Base-by-base conservation (phyloP, 2,113 vertebrate species). In the Ciconia stormi region DNA sequence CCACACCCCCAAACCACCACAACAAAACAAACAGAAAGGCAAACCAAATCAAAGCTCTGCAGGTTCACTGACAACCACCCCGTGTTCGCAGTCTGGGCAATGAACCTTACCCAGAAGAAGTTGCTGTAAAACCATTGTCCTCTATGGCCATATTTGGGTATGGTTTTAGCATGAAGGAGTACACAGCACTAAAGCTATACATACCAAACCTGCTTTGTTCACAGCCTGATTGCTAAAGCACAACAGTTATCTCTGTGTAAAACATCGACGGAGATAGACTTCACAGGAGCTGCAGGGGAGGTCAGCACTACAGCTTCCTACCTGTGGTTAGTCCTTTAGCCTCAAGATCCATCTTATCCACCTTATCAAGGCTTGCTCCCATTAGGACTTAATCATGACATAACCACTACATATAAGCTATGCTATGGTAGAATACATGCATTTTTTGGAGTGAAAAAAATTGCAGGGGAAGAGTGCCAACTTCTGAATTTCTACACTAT, bases 41-140 rank as follows among this genome's bases (percentile, higher is more conserved):
- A 89, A 79, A 73, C 7, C 79, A 94, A 87, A 76, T 1, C 44
- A 47, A 52, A 87, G 29, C 49, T 65, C 78, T 85, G 40, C 49
- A 65, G 30, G 49, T 38, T 87, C 62, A 40, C 36, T 80, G 78
- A 76, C 36, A 59, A 62, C 53, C 49, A 29, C 11, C 16, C 32
- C 0, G 0, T 22, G 22, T 29, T 78, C 0, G 0, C 36, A 58
- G 65, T 9, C 34, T 65, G 46, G 36, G 71, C 65, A 87, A 69
- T 11, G 38, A 87, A 62, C 55, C 21, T 91, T 29, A 49, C 10
- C 18, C 53, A 77, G 27, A 66, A 65, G 55, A 34, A 36, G n/a
- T 7, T 3, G 2, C 67, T 77, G 32, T n/a, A 32, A 73, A 73
- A 14, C 34, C 1, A 0, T 15, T 20, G 32, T 55, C 25, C 32